Conservation (phyloP, 2,797 vertebrate genomes). For the Halcyon smyrnensis region DNA sequence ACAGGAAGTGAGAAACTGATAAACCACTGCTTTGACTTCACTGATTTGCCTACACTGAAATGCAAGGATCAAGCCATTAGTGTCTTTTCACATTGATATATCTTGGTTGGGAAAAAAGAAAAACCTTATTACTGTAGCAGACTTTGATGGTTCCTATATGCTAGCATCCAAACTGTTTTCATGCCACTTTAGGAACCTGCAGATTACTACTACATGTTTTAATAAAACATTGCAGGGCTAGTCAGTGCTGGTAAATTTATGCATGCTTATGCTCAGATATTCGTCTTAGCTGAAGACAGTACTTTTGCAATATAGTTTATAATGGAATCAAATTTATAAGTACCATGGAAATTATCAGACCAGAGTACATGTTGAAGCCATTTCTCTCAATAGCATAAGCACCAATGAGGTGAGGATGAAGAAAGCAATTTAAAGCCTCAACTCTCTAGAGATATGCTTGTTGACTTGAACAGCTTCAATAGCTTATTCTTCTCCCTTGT, state of each 20-base stretch:
- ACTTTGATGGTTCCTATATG: not conserved
- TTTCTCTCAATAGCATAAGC: not conserved
- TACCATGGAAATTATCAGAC: not conserved
- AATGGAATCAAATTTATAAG: constrained; percentile 13
- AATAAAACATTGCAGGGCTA: not conserved
- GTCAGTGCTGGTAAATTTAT: not conserved
- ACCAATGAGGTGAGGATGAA: not conserved
- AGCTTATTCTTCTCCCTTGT: not conserved
- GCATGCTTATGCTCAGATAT: not conserved
- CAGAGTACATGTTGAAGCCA: not conserved
- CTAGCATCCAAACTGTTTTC: not conserved
- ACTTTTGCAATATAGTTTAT: not conserved
- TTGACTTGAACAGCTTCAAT: not conserved
- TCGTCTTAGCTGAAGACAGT: not conserved
- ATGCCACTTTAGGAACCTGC: not conserved
- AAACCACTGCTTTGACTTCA: not conserved
- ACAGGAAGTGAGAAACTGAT: not conserved
- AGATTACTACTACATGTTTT: not conserved
- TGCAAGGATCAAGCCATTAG: not conserved
- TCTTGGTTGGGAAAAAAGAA: not conserved
- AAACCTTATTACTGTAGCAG: not conserved
- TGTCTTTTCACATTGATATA: not conserved
- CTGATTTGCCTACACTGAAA: not conserved
- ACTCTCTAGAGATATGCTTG: not conserved
- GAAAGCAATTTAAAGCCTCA: not conserved